phyloP scores from a whole-genome alignment of 2,797 vertebrate genomes.

The Xyrichtys novacula region DNA sequence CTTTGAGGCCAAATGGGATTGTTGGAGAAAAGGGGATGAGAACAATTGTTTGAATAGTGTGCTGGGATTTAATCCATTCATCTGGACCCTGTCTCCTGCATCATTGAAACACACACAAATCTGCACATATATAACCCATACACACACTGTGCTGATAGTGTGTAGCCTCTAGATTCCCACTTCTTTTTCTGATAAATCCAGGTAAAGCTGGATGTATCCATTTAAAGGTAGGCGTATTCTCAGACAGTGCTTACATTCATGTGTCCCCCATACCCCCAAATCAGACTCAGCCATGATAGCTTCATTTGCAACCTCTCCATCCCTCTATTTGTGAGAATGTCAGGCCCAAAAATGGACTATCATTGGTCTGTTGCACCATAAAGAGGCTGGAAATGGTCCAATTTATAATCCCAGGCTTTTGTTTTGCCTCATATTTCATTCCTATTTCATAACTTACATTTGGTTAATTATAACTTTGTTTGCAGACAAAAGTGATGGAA shows the following conservation, averaged over 20 bases:
- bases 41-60: slow-evolving; percentile 79
- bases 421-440: slow-evolving; percentile 7
- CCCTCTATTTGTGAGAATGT: not conserved
- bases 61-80: slow-evolving; percentile 80
- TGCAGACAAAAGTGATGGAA: not conserved
- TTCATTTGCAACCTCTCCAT: not conserved
- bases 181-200: slow-evolving; percentile 23
- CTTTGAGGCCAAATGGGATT: slow-evolving; percentile 63
- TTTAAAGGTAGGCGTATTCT: not conserved
- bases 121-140: slow-evolving; percentile 10
- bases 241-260: not conserved
- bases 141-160: slow-evolving; percentile 12
- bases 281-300: not conserved
- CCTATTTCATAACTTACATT: slow-evolving; percentile 1
- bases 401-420: not conserved
- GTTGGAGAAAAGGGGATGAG: slow-evolving; percentile 65
- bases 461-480: slow-evolving; percentile 1
- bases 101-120: slow-evolving; percentile 29
- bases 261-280: not conserved
- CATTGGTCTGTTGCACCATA: not conserved
- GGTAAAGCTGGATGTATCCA: slow-evolving; percentile 6
- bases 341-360: not conserved
- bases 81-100: slow-evolving; percentile 67
- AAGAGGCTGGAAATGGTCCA: not conserved
- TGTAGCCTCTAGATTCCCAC: slow-evolving; percentile 37